A percentile compares a stretch with the other conserved stretches of the same genome.
phyloP scores from a whole-genome alignment of 2,797 vertebrate genomes.

The Cyprinodon diabolis region DNA sequence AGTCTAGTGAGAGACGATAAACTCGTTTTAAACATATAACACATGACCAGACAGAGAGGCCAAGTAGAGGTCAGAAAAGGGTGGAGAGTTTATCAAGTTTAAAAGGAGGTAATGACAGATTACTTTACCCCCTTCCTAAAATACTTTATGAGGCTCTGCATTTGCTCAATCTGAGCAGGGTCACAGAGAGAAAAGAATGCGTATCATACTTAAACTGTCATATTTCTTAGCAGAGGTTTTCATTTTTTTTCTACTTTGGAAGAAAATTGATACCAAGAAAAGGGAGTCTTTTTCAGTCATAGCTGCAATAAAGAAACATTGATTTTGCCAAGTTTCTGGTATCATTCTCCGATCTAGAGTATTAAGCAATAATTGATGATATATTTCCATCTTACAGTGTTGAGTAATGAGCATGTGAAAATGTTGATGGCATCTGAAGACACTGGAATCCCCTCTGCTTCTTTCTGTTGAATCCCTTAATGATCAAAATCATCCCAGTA shows the following conservation, averaged over 20 bases:
- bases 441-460: too few relatives aligned
- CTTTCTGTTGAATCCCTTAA: too few relatives aligned
- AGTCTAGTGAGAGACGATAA: constrained; percentile 37
- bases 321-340: constrained; percentile 41
- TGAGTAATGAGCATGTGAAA: constrained; percentile 19
- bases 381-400: constrained; percentile 17
- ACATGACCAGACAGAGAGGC: not conserved
- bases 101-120: constrained; percentile 7
- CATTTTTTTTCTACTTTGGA: constrained; percentile 1
- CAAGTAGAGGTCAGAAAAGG: constrained; percentile 7
- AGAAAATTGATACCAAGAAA: constrained; percentile 32
- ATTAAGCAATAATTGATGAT: constrained; percentile 19
- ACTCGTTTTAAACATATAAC: constrained; percentile 18
- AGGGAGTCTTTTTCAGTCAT: constrained; percentile 34
- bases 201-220: constrained; percentile 1
- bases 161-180: constrained; percentile 4
- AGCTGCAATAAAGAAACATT: constrained; percentile 35
- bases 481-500: too few relatives aligned
- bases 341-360: constrained; percentile 21
- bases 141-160: not conserved
- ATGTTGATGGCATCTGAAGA: too few relatives aligned
- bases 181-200: constrained; percentile 14
- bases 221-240: constrained; percentile 22
- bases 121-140: constrained; percentile 21
- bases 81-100: constrained; percentile 15